These are phyloP conservation scores for Thamnaconus septentrionalis DNA, from an alignment of 2,113 vertebrate species.

Conservation along the genomic window DNA sequence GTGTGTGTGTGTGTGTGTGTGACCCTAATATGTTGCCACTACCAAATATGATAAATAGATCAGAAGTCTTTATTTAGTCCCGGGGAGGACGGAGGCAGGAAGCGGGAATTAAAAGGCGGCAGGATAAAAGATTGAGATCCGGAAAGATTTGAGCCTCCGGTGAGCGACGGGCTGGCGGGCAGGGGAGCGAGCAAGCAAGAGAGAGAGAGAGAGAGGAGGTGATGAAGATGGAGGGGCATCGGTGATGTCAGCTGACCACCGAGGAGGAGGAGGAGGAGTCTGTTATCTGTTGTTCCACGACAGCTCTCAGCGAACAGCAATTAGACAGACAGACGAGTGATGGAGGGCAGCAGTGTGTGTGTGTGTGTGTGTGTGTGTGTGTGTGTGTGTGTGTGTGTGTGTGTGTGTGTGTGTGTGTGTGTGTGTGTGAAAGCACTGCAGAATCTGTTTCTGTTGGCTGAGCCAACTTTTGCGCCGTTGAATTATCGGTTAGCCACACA, in stretches of 20 bases:
- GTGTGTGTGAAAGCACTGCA: too few species aligned
- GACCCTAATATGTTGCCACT: conserved; percentile 44
- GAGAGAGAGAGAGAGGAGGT: conserved; percentile 42
- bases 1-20: conserved; percentile 21
- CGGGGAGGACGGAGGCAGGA: neutral
- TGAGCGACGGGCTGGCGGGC: conserved; percentile 43
- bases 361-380: too few species aligned
- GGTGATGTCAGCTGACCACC: conserved; percentile 30
- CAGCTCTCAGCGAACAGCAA: conserved; percentile 76
- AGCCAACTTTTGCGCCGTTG: too few species aligned
- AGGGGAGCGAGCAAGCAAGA: conserved; percentile 43
- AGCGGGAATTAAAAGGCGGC: conserved; percentile 12
- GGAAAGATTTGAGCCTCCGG: conserved; percentile 28
- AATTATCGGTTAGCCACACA: too few species aligned
- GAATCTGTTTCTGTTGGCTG: too few species aligned
- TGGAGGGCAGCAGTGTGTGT: too few species aligned
- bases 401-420: too few species aligned
- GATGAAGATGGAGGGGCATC: conserved; percentile 66
- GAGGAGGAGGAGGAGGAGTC: conserved; percentile 24
- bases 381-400: too few species aligned
- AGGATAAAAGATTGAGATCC: conserved; percentile 31
- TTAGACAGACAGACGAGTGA: conserved; percentile 59
- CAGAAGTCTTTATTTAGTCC: conserved; percentile 27
- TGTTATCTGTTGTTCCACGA: conserved; percentile 49
- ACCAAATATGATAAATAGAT: conserved; percentile 43